phyloP scores from a whole-genome alignment of 2,113 vertebrate genomes.

The Triplophysa siluroides region DNA sequence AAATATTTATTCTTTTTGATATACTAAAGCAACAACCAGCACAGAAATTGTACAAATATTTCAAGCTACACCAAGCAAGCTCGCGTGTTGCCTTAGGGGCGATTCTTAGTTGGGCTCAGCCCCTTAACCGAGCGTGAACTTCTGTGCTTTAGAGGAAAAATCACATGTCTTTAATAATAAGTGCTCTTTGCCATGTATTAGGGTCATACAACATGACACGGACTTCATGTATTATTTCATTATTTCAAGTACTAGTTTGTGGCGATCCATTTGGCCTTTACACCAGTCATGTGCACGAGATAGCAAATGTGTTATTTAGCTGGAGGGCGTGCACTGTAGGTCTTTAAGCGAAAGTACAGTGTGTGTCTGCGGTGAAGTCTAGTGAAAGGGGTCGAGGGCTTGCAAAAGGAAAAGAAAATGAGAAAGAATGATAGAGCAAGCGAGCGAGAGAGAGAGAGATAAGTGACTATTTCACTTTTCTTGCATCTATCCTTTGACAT shows the following conservation, averaged over 20 bases:
- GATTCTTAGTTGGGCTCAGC: too few species aligned
- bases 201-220: too few species aligned
- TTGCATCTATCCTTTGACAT: constrained; percentile 49
- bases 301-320: constrained; percentile 7
- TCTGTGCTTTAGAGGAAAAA: too few species aligned
- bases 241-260: constrained; percentile 5
- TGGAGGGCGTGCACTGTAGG: not conserved
- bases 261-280: not conserved
- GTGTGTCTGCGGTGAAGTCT: not conserved
- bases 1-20: constrained; percentile 4
- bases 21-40: not conserved
- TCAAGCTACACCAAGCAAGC: not conserved
- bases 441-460: constrained; percentile 8
- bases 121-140: too few species aligned
- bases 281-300: constrained; percentile 4
- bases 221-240: constrained; percentile 1
- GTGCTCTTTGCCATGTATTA: too few species aligned
- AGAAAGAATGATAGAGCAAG: not conserved
- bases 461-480: constrained; percentile 8
- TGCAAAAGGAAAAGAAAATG: not conserved
- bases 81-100: not conserved
- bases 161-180: too few species aligned
- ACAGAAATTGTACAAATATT: not conserved
- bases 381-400: not conserved
- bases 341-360: too few species aligned